Conservation (phyloP, 1,140 invertebrate species). For the Zaprionus capensis region DNA sequence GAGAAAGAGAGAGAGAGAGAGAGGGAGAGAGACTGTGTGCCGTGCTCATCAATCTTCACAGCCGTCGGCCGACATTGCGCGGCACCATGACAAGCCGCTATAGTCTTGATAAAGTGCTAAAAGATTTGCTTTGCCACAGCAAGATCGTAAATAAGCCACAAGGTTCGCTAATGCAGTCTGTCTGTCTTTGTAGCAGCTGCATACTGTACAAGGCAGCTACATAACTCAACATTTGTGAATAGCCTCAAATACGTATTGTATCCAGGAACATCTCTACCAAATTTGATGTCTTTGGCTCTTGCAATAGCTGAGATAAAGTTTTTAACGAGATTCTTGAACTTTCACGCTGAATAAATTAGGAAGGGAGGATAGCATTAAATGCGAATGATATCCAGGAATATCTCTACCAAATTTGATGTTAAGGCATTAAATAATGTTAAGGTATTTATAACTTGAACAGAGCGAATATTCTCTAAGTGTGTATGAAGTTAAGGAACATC, state of each 20-base stretch:
- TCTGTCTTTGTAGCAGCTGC: neutral
- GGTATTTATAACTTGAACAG: rapidly evolving
- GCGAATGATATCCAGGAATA: no score
- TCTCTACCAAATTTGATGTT: no score
- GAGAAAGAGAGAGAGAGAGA: neutral
- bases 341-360: no score
- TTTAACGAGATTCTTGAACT: neutral
- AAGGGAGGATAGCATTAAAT: no score
- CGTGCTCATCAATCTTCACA: conserved; percentile 34
- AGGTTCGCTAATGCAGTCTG: conserved; percentile 10
- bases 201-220: neutral
- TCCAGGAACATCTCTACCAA: neutral
- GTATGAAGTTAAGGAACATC: neutral
- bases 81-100: neutral
- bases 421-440: neutral
- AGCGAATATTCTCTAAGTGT: neutral
- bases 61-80: neutral
- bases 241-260: neutral
- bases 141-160: conserved; percentile 34
- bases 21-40: neutral
- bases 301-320: neutral
- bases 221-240: neutral
- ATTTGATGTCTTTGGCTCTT: neutral
- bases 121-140: conserved; percentile 22
- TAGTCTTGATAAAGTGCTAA: conserved; percentile 30